phyloP scores from a whole-genome alignment of 1,140 invertebrate genomes.

The Neotoxoptera formosana region DNA sequence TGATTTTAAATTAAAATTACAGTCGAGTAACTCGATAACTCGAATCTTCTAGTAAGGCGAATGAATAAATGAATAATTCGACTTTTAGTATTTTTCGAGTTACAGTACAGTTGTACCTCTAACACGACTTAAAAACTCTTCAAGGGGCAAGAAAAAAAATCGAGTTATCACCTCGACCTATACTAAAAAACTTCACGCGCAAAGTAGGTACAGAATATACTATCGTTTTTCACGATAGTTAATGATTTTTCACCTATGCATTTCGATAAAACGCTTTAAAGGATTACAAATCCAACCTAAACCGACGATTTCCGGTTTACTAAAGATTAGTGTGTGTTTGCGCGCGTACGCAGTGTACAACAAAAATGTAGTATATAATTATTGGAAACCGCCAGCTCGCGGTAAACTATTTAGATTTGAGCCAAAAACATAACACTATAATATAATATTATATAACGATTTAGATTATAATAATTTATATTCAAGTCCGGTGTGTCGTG shows the following conservation, averaged over 20 bases:
- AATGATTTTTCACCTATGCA: background rate
- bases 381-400: background rate
- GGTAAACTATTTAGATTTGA: background rate
- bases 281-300: background rate
- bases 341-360: no score
- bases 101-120: no score
- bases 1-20: background rate
- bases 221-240: background rate
- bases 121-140: no score
- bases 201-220: background rate
- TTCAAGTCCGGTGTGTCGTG: background rate
- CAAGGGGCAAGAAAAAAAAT: no score
- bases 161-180: no score
- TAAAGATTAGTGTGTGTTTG: background rate
- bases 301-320: background rate
- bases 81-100: no score
- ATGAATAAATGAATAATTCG: no score
- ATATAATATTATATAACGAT: background rate
- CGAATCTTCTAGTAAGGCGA: no score
- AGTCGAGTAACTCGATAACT: no score
- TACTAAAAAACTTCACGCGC: background rate
- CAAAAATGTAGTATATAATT: background rate
- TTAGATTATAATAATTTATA: background rate
- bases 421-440: background rate
- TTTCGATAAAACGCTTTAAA: background rate